phyloP scores from a whole-genome alignment of 2,797 vertebrate genomes.

The Rhinoraja longicauda region DNA sequence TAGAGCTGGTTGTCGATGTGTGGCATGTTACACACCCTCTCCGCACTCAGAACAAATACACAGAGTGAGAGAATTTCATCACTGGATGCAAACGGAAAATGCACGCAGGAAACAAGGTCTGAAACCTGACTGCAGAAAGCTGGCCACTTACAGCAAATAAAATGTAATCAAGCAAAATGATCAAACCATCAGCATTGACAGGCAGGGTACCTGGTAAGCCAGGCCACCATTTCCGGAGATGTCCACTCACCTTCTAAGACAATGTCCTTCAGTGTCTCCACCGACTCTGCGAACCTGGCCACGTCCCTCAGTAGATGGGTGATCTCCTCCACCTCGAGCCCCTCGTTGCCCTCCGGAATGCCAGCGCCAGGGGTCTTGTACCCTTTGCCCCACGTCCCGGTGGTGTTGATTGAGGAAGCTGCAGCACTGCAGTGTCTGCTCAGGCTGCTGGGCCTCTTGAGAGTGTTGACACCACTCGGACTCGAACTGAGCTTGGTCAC shows the following conservation, averaged over 20 bases:
- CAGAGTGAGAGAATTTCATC: background rate
- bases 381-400: constrained; percentile 62
- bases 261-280: constrained; percentile 87
- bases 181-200: background rate
- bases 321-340: constrained; percentile 73
- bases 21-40: background rate
- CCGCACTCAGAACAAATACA: background rate
- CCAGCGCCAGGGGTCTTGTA: constrained; percentile 64
- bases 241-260: constrained; percentile 66
- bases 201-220: background rate
- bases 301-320: constrained; percentile 76
- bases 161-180: background rate
- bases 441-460: constrained; percentile 81
- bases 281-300: constrained; percentile 79
- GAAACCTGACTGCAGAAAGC: too few relatives aligned
- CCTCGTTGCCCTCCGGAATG: constrained; percentile 56
- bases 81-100: too few relatives aligned
- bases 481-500: constrained; percentile 55
- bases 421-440: constrained; percentile 86
- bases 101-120: too few relatives aligned
- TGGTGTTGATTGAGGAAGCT: constrained; percentile 69
- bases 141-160: background rate
- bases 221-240: background rate
- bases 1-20: background rate
- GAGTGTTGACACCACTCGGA: constrained; percentile 62